phyloP scores from a whole-genome alignment of 2,888 invertebrate genomes.

The Lottia scabra region DNA sequence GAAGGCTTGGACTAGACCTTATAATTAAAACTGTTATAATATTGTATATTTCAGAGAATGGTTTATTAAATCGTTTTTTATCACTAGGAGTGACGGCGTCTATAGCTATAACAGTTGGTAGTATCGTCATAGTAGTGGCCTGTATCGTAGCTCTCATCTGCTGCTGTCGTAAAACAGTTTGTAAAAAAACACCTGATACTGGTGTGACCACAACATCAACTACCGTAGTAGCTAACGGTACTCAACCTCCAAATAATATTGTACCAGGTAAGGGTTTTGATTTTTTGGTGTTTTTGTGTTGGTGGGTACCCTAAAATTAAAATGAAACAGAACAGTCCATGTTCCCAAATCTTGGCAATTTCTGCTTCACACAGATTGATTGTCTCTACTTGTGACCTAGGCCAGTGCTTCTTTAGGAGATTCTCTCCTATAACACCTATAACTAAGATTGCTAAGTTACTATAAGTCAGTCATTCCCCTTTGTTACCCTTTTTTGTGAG shows the following conservation, averaged over 20 bases:
- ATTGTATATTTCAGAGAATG: conserved; percentile 11
- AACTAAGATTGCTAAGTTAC: too few relatives aligned
- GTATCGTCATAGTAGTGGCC: conserved; percentile 61
- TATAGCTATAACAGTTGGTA: conserved; percentile 65
- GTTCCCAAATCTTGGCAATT: too few relatives aligned
- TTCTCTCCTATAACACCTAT: too few relatives aligned
- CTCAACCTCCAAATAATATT: conserved; percentile 13
- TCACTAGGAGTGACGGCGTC: conserved; percentile 66
- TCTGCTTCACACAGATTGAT: too few relatives aligned
- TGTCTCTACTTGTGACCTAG: too few relatives aligned
- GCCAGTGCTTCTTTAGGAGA: too few relatives aligned
- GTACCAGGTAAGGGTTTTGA: neutral
- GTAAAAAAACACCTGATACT: conserved; percentile 48
- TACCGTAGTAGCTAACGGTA: conserved; percentile 45
- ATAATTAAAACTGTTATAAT: too few relatives aligned
- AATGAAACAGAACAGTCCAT: too few relatives aligned
- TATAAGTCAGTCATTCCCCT: too few relatives aligned
- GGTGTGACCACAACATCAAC: conserved; percentile 39
- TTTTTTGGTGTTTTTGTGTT: neutral
- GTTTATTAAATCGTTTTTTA: conserved; percentile 40
- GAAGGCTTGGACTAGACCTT: too few relatives aligned
- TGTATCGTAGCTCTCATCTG: conserved; percentile 62
- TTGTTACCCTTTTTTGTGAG: too few relatives aligned
- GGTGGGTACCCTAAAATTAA: too few relatives aligned
- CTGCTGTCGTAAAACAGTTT: conserved; percentile 57